Evolutionary conservation across 2,888 invertebrate genomes (phyloP).

Genomic region (Spodoptera exigua): DNA sequence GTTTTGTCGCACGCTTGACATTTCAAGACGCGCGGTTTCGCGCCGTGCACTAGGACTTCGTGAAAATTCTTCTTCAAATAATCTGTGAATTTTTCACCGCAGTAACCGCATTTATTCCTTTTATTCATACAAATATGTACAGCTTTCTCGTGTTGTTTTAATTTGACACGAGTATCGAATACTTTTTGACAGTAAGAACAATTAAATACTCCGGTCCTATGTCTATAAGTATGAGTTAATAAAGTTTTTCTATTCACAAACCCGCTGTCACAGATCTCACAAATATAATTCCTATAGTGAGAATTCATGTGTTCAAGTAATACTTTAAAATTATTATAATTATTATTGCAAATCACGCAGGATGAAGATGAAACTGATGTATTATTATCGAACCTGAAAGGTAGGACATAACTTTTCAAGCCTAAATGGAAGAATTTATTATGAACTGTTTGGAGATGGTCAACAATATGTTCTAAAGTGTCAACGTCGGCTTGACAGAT

Average conservation of each 20-base stretch:
- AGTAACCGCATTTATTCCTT: conserved; percentile 73
- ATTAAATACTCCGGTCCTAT: conserved; percentile 69
- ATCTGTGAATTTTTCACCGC: conserved; percentile 76
- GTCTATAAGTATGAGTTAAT: conserved; percentile 69
- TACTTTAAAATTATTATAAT: conserved; percentile 70
- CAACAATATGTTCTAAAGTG: conserved; percentile 57
- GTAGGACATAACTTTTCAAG: conserved; percentile 67
- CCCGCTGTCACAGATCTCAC: conserved; percentile 84
- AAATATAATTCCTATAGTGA: conserved; percentile 81
- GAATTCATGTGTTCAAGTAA: conserved; percentile 74
- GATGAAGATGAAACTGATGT: conserved; percentile 21
- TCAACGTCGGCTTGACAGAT: conserved; percentile 60
- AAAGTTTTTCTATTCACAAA: conserved; percentile 71
- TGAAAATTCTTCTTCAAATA: conserved; percentile 79
- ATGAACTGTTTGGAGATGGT: conserved; percentile 64
- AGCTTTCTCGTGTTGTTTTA: conserved; percentile 67
- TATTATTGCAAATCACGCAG: conserved; percentile 62
- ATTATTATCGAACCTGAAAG: conserved; percentile 65
- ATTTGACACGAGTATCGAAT: conserved; percentile 68
- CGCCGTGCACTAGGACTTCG: conserved; percentile 75
- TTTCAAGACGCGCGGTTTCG: conserved; percentile 74
- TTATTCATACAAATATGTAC: conserved; percentile 65
- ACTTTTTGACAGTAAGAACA: conserved; percentile 68
- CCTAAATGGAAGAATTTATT: conserved; percentile 58
- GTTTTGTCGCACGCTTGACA: conserved; percentile 84